A percentile compares a stretch with the other conserved stretches of the same genome.
These are phyloP conservation scores for Squalus acanthias DNA, from an alignment of 2,797 vertebrate genomes.

Conservation along the genomic window DNA sequence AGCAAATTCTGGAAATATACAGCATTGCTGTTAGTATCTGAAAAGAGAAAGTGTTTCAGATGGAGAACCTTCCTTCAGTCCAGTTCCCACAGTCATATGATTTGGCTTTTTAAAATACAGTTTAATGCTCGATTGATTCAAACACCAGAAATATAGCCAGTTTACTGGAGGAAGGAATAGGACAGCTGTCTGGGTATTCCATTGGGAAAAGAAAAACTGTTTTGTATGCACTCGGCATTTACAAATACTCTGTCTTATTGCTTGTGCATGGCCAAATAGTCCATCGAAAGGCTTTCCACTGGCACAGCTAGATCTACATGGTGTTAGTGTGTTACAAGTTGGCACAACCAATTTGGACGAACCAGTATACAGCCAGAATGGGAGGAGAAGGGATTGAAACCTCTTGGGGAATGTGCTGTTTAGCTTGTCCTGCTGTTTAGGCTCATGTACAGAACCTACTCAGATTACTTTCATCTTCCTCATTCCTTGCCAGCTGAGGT, in stretches of 20 bases:
- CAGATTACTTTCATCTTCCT: background rate
- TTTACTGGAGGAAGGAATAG: background rate
- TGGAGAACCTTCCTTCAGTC: background rate
- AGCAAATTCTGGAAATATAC: background rate
- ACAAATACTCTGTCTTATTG: background rate
- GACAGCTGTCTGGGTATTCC: background rate
- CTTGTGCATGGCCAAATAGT: background rate
- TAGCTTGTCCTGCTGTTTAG: background rate
- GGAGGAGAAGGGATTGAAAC: background rate
- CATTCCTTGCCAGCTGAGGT: background rate
- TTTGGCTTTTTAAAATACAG: background rate
- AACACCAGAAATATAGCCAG: background rate
- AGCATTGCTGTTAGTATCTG: background rate
- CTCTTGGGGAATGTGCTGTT: background rate
- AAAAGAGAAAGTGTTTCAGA: background rate
- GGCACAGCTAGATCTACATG: background rate
- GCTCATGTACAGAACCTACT: background rate
- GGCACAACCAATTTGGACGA: constrained; percentile 4
- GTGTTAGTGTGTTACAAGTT: background rate
- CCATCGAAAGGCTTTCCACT: background rate
- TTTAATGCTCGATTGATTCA: constrained; percentile 11
- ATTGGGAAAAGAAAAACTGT: background rate
- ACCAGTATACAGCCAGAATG: background rate
- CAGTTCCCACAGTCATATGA: background rate
- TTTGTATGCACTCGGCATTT: background rate